Percentiles rank a stretch among this genome's conserved stretches.
These are phyloP conservation scores for Lasioglossum zephyrum DNA, from an alignment of 2,888 invertebrate species.

Conservation along the genomic window DNA sequence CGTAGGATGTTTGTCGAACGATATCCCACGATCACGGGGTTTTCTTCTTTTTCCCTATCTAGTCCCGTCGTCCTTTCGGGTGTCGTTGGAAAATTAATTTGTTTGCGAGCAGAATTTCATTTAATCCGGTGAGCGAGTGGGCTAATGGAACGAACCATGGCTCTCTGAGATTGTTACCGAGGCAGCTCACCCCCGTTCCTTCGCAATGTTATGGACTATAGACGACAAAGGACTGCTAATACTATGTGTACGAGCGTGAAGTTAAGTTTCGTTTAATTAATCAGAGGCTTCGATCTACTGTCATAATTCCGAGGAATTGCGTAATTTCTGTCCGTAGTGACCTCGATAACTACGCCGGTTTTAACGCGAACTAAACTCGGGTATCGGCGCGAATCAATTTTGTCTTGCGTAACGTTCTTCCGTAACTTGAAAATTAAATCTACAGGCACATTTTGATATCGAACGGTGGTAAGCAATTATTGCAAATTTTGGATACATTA, in stretches of 20 bases:
- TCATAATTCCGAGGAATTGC: neutral
- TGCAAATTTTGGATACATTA: neutral
- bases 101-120: constrained; percentile 61
- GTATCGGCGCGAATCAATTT: neutral
- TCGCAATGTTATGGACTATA: neutral
- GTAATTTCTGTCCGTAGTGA: neutral
- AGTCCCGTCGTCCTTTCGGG: neutral
- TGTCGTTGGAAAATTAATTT: constrained; percentile 59
- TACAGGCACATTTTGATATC: neutral
- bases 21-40: neutral
- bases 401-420: neutral
- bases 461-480: neutral
- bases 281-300: neutral
- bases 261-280: neutral
- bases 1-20: neutral
- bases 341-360: neutral
- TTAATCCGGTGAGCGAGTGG: constrained; percentile 55
- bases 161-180: constrained; percentile 47
- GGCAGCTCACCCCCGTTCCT: neutral
- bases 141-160: constrained; percentile 53
- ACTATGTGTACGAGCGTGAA: neutral
- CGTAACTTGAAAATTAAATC: neutral
- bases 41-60: neutral
- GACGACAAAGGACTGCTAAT: neutral
- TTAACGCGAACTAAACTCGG: neutral